Evolutionary conservation across 2,888 invertebrate species (phyloP), one percentile per base, ranked within the genome.

Genomic region (Vesta saturnalis): DNA sequence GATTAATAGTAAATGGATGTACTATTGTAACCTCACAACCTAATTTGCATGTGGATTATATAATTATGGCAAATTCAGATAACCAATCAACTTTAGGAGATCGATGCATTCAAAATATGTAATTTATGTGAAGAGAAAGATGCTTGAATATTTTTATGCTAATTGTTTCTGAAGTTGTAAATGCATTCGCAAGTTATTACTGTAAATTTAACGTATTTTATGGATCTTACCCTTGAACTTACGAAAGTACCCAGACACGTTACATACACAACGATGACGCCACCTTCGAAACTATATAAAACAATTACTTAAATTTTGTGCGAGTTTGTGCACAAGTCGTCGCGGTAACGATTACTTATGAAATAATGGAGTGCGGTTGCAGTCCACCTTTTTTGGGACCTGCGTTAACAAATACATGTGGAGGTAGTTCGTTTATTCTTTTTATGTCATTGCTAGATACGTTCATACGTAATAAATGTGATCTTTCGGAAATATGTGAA

Each of bases 391-490:
- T 86, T 74, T 83, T 89, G 59, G 82, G 91, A 75, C 90, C 90
- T 0, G 85, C 88, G 1, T 84, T 91, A 80, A 85, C 85, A 1
- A 83, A 85, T 16, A 80, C 86, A 0, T 91, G 91, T 74, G 83
- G 87, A 8, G 87, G 87, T 1, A 86, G 87, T n/a, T 85, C 89
- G 73, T 88, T 89, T 74, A 76, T 91, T 12, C 78, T 89, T 3
- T 91, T 91, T 83, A 91, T 91, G 91, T 86, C 86, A 12, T 82
- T 91, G 0, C 77, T 91, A 79, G 89, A 91, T 73, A 83, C 87
- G 0, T 90, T 89, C 79, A 81, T 91, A 64, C 86, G 87, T 70
- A 87, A 87, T 0, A 84, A 87, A 59, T 89, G 89, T 70, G 83
- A 84, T 62, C 79, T 89, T 43, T 85, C 87, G 0, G 89, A 89